Evolutionary conservation across 2,888 invertebrate species (phyloP), one percentile per base, ranked within the genome.

Genomic region (Drosophila ustulata): DNA sequence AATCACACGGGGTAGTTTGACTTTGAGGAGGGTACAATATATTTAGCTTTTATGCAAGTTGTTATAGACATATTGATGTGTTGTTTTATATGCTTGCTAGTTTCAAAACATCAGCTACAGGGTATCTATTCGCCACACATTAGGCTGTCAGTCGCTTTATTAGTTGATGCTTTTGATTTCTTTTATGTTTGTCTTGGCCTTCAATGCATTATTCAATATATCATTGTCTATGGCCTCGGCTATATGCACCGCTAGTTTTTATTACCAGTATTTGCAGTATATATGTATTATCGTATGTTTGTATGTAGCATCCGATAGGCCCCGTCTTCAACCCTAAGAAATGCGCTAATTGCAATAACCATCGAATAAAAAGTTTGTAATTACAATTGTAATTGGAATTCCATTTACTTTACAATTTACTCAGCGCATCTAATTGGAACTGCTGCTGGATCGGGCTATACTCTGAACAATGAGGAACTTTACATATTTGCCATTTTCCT

Each of bases 191-290:
- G 46, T 45, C 45, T 49, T 45, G 46, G 28, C 46, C 26, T 28
- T 18, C 61, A 72, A 85, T 88, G 82, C 83, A 88, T 82, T 82
- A 82, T 82, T 82, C 80, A 88, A 82, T 82, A 70, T 68, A 67
- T 59, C 57, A 67, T 69, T 55, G 56, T 69, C 68, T 63, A 75
- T 47, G 46, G 32, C 32, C 28, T 53, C 59, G 47, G 62, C 71
- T 71, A 51, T 71, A 71, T 71, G 82, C 84, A 84, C 73, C 75
- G 84, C 58, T 86, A 83, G 63, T 45, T 69, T 70, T 57, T 72
- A 49, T 62, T 37, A 46, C 72, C 58, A 39, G 47, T 47, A 57
- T 46, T 57, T 11, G 23, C 4, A 32, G 41, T 34, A 34, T 9
- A 8, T 8, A 34, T 4, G 9, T 11, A 11, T 11, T 6, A 9